Percentiles rank a stretch among this genome's conserved stretches.
Evolutionary conservation across 1,140 invertebrate genomes (phyloP).

Genomic region (Brachionus manjavacas): DNA sequence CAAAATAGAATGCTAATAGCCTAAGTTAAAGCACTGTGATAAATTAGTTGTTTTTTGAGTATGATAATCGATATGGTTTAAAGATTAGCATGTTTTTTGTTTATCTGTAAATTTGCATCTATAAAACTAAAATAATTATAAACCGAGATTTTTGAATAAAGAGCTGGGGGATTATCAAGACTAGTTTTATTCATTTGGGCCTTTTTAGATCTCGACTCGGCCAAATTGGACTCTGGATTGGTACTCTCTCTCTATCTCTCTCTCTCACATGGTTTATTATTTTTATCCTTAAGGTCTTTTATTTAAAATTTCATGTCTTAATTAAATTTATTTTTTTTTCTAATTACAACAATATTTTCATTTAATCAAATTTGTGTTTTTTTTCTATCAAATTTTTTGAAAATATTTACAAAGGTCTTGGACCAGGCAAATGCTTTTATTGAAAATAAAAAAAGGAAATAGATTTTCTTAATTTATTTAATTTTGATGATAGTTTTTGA

Average conservation of each 20-base stretch:
- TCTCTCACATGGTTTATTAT: background rate
- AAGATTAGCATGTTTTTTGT: slow-evolving; percentile 4
- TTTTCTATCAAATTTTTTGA: too few species aligned
- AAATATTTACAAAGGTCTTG: too few species aligned
- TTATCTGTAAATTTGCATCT: background rate
- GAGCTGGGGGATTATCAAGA: background rate
- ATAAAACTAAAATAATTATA: background rate
- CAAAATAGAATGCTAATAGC: background rate
- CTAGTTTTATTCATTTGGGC: background rate
- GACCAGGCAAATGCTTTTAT: too few species aligned
- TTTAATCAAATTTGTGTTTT: background rate
- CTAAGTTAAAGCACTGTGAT: background rate
- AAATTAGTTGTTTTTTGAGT: background rate
- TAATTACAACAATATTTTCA: background rate
- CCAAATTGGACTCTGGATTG: background rate
- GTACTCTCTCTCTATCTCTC: too few species aligned
- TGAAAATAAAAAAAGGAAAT: too few species aligned
- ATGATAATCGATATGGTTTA: background rate
- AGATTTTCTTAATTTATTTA: too few species aligned
- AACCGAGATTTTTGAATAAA: background rate
- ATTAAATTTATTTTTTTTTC: too few species aligned
- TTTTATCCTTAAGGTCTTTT: background rate
- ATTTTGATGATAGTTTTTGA: too few species aligned
- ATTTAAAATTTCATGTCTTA: too few species aligned
- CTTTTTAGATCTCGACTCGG: background rate